These are phyloP conservation scores for Empidonax traillii DNA, from an alignment of 2,113 vertebrate species.

Conservation along the genomic window DNA sequence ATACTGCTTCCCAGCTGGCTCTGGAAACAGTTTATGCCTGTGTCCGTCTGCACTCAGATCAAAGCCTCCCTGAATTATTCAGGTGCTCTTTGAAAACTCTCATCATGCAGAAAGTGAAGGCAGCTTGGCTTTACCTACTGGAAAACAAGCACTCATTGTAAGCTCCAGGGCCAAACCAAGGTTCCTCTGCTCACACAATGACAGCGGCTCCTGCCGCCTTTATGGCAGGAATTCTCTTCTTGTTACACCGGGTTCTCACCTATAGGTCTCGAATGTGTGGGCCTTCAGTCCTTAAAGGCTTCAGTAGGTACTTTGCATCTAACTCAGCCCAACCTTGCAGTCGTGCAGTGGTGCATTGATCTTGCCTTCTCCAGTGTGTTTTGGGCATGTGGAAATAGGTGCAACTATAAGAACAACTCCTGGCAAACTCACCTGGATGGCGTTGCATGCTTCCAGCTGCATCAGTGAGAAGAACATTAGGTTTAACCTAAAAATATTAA, in stretches of 20 bases:
- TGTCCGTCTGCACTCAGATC: slow-evolving; percentile 67
- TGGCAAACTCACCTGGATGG: not conserved
- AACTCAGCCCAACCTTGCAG: not conserved
- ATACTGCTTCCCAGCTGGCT: slow-evolving; percentile 81
- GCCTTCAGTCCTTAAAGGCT: not conserved
- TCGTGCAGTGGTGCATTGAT: not conserved
- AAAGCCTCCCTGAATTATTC: slow-evolving; percentile 86
- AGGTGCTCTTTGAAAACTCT: slow-evolving; percentile 73
- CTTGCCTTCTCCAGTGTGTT: not conserved
- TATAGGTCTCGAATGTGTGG: not conserved
- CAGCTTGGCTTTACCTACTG: slow-evolving; percentile 45
- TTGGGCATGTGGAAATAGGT: not conserved
- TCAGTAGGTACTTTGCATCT: not conserved
- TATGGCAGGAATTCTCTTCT: not conserved
- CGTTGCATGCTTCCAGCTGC: not conserved
- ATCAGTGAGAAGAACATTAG: not conserved
- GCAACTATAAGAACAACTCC: not conserved
- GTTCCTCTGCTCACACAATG: not conserved
- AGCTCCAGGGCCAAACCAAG: not conserved
- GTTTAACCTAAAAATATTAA: not conserved
- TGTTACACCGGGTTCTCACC: not conserved
- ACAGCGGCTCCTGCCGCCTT: not conserved
- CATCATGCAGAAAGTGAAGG: slow-evolving; percentile 32
- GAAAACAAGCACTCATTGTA: slow-evolving; percentile 51
- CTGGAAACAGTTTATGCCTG: slow-evolving; percentile 72